These are phyloP conservation scores for Aeoliscus strigatus DNA, from an alignment of 2,797 vertebrate species.

Conservation along the genomic window DNA sequence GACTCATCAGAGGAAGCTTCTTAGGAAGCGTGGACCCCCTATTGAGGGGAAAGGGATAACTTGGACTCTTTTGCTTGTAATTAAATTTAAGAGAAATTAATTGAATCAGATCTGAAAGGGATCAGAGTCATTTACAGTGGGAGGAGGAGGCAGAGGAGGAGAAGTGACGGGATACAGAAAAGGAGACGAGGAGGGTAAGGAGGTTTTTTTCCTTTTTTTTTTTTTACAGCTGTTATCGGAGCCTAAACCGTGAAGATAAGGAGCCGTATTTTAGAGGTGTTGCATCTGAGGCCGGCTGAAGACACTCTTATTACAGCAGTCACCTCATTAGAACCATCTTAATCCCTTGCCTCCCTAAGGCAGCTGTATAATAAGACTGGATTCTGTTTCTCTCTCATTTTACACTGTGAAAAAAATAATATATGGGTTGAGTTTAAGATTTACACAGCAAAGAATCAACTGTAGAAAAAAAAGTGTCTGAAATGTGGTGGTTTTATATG, in stretches of 20 bases:
- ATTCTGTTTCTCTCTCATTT: slow-evolving; percentile 74
- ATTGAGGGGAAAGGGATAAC: slow-evolving; percentile 73
- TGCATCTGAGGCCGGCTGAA: slow-evolving; percentile 67
- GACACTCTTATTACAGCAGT: slow-evolving; percentile 78
- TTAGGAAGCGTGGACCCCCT: slow-evolving; percentile 74
- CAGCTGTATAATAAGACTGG: slow-evolving; percentile 73
- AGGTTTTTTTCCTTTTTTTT: slow-evolving; percentile 14
- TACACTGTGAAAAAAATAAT: slow-evolving; percentile 62
- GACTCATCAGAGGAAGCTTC: slow-evolving; percentile 74
- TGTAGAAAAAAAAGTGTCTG: slow-evolving; percentile 42
- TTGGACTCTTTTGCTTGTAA: slow-evolving; percentile 78
- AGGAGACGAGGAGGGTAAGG: slow-evolving; percentile 28
- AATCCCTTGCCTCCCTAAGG: slow-evolving; percentile 75
- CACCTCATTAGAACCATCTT: slow-evolving; percentile 81
- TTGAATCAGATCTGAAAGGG: slow-evolving; percentile 81
- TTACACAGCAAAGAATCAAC: slow-evolving; percentile 55
- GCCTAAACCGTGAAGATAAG: slow-evolving; percentile 72
- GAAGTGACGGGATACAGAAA: slow-evolving; percentile 48
- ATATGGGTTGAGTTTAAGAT: slow-evolving; percentile 62
- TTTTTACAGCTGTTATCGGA: slow-evolving; percentile 57
- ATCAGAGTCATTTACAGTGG: slow-evolving; percentile 76
- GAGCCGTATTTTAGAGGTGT: slow-evolving; percentile 61
- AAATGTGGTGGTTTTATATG: slow-evolving; percentile 7
- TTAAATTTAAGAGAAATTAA: slow-evolving; percentile 84
- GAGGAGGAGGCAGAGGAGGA: slow-evolving; percentile 63